Evolutionary conservation across 1,140 invertebrate species (phyloP), one percentile per base, ranked within the genome.

Genomic region (Sarcophaga bullata): DNA sequence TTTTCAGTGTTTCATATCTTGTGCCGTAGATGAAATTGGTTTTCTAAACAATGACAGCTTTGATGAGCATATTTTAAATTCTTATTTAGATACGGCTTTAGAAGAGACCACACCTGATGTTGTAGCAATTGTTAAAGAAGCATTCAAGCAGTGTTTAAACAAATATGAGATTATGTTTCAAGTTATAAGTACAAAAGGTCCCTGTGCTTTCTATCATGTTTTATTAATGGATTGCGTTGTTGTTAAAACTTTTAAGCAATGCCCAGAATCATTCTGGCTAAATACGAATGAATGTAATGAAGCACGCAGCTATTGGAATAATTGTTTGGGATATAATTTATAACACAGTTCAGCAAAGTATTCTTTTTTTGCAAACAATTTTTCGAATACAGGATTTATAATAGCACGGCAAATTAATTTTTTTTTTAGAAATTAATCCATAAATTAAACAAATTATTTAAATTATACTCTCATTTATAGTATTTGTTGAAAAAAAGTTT

Each of bases 221-320:
- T 19, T 78, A 17, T 19, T 78, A 49, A 68, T 68, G n/a, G 48
- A n/a, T 19, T 88, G 87, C 72, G 84, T 84, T 8, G 84, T 83
- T 72, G 80, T 75, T 8, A 85, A 84, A 7, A 37, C 84, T 0
- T 49, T 88, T 50, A 84, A 85, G 54, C 83, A 88, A 47, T 88
- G 87, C 17, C 87, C 87, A 0, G 83, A 82, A 6, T 84, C 87
- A n/a, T 68, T 87, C 4, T 84, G 85, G 73, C 85, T 68, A 49
- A 84, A 86, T 73, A 83, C 82, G 3, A 54, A 86, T 19, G 82
- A 87, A 19, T 88, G 87, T 73, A 87, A 84, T 17, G 83, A 86
- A 0, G n/a, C 50, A 52, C 82, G 84, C 2, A 85, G 87, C 8
- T 84, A 80, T 84, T 87, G 86, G 48, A 83, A 62, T n/a, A 84